These are phyloP conservation scores for Eristalinus sepulchralis DNA, from an alignment of 2,888 invertebrate species.

Conservation along the genomic window DNA sequence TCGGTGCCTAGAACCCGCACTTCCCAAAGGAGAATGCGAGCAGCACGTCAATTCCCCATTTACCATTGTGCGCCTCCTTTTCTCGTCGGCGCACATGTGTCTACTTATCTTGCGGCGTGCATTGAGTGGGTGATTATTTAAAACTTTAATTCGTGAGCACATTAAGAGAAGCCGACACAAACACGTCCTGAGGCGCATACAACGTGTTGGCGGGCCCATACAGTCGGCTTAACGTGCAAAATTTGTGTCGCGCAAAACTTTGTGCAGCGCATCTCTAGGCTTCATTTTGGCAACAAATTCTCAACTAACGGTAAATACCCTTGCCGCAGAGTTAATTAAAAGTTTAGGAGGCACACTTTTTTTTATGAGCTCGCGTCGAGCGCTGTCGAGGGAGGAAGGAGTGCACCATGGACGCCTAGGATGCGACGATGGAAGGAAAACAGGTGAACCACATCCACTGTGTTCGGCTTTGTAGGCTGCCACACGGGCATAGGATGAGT, in stretches of 20 bases:
- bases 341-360: slow-evolving; percentile 26
- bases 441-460: not conserved
- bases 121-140: slow-evolving; percentile 58
- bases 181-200: slow-evolving; percentile 16
- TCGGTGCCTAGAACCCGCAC: not conserved
- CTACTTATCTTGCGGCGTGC: slow-evolving; percentile 9
- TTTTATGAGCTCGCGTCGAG: not conserved
- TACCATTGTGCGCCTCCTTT: not conserved
- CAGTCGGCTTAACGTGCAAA: slow-evolving; percentile 15
- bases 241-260: slow-evolving; percentile 19
- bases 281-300: not conserved
- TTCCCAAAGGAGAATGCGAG: slow-evolving; percentile 17
- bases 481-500: not conserved
- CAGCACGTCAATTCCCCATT: not conserved
- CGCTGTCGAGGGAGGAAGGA: not conserved
- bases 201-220: not conserved
- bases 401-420: not conserved
- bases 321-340: slow-evolving; percentile 48
- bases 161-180: not conserved
- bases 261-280: not conserved
- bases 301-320: slow-evolving; percentile 29
- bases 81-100: not conserved
- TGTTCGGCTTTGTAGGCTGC: not conserved
- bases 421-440: not conserved
- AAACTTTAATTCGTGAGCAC: slow-evolving; percentile 51